Base-by-base conservation (phyloP, 2,113 vertebrate species). In the Piprites chloris region DNA sequence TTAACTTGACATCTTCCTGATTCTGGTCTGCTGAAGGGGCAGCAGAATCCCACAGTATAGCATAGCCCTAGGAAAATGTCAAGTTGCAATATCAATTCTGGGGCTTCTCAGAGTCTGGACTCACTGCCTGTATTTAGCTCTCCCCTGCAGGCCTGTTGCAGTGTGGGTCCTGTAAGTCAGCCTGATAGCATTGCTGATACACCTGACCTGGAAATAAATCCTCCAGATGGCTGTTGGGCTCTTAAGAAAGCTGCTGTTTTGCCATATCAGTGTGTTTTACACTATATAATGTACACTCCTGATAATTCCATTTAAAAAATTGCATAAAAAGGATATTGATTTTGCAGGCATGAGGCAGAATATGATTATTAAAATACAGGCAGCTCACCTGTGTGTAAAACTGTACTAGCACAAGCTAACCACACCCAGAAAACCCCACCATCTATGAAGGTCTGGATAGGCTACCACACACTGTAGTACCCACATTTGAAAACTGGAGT, bases 41-140 rank as follows among this genome's bases (percentile, higher is more conserved):
- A 93, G 58, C 23, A 63, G 39, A 58, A 65, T 73, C 22, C 2
- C 5, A 56, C 44, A 67, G 53, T 47, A 63, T 22, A 80, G 72
- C 55, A 35, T 49, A 84, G 95, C 92, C 85, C 61, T 88, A 78
- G 85, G 95, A 93, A 86, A 96, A 89, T 92, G 92, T 95, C 85
- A 80, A 86, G 61, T 63, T 88, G 65, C 75, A 77, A 7, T 83
- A 81, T 80, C 68, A 80, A 0, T 87, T 77, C 22, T 49, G 46
- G 35, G 68, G 19, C 66, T 91, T 90, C 28, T 35, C 28, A 32
- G 59, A 67, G 11, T 42, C 46, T 69, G 52, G 20, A 58, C 30
- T 72, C 61, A 66, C 21, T 44, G 65, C 30, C 47, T 78, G 33
- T 78, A n/a, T 35, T 91, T 41, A 77, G 50, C 17, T 84, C 30